Percentiles rank a stretch among this genome's conserved stretches.
phyloP scores from a whole-genome alignment of 2,888 invertebrate species.

The Heliconius ismenius region DNA sequence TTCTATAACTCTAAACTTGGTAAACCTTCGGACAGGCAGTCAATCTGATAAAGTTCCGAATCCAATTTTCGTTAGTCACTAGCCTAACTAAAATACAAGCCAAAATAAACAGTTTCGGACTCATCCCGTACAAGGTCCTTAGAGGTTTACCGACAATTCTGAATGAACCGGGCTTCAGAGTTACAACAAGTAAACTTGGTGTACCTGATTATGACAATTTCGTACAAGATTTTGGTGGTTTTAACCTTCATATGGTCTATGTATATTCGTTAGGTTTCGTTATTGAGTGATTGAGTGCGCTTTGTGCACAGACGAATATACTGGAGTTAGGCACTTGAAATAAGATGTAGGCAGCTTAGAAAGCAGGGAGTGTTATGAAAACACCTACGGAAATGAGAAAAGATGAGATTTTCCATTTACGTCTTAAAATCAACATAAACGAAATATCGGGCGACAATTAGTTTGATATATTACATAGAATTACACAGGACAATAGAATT shows the following conservation, averaged over 20 bases:
- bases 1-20: conserved; percentile 9
- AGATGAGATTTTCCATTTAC: too few relatives aligned
- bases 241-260: background rate
- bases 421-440: too few relatives aligned
- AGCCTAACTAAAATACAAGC: conserved; percentile 24
- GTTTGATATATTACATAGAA: too few relatives aligned
- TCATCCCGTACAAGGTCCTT: conserved; percentile 16
- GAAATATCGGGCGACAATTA: too few relatives aligned
- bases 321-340: background rate
- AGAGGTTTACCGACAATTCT: conserved; percentile 22
- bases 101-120: conserved; percentile 24
- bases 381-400: too few relatives aligned
- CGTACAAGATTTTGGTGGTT: background rate
- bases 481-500: too few relatives aligned
- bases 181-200: conserved; percentile 1
- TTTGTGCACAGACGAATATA: too few relatives aligned
- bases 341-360: background rate
- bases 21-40: conserved; percentile 16
- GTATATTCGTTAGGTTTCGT: too few relatives aligned
- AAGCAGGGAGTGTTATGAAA: too few relatives aligned
- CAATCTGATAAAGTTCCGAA: conserved; percentile 25
- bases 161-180: background rate
- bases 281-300: too few relatives aligned
- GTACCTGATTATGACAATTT: conserved; percentile 1
- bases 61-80: conserved; percentile 24